These are phyloP conservation scores for Sarcophilus harrisii DNA, from an alignment of 2,797 vertebrate genomes.

Conservation along the genomic window DNA sequence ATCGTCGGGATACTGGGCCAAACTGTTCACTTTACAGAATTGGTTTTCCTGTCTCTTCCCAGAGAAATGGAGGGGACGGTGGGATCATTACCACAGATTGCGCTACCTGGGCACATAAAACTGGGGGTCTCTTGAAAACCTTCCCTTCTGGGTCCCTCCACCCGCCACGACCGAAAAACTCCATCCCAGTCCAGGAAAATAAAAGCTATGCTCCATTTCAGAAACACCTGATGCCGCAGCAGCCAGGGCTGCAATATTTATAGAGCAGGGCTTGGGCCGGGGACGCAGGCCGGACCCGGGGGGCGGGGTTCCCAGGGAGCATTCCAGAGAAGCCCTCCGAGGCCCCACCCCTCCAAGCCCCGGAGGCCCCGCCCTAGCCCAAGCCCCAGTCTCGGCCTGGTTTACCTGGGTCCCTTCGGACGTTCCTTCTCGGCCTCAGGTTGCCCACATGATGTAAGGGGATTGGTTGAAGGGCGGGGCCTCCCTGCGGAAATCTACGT, in stretches of 20 bases:
- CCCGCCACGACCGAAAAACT: neutral
- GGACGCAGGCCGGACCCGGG: conserved; percentile 25
- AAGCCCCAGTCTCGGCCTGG: conserved; percentile 7
- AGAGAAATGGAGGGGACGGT: neutral
- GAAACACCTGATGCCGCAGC: conserved; percentile 71
- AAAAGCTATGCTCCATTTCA: neutral
- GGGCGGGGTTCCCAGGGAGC: conserved; percentile 8
- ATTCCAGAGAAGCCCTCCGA: neutral
- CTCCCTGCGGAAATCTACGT: conserved; percentile 91
- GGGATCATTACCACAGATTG: neutral
- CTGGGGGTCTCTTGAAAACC: neutral
- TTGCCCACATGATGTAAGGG: conserved; percentile 60
- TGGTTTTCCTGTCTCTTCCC: conserved; percentile 33
- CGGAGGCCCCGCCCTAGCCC: conserved; percentile 35
- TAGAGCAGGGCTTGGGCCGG: neutral
- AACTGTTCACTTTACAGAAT: neutral
- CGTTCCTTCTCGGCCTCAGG: conserved; percentile 57
- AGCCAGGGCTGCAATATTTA: neutral
- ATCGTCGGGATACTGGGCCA: neutral
- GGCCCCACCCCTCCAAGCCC: conserved; percentile 82
- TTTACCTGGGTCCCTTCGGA: conserved; percentile 58
- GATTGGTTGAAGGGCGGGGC: conserved; percentile 84
- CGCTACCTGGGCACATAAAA: neutral
- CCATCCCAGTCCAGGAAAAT: neutral
- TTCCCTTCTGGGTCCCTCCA: neutral